Percentiles rank a stretch among this genome's conserved stretches.
These are phyloP conservation scores for Decapterus maruadsi DNA, from an alignment of 2,797 vertebrate species.

Conservation along the genomic window DNA sequence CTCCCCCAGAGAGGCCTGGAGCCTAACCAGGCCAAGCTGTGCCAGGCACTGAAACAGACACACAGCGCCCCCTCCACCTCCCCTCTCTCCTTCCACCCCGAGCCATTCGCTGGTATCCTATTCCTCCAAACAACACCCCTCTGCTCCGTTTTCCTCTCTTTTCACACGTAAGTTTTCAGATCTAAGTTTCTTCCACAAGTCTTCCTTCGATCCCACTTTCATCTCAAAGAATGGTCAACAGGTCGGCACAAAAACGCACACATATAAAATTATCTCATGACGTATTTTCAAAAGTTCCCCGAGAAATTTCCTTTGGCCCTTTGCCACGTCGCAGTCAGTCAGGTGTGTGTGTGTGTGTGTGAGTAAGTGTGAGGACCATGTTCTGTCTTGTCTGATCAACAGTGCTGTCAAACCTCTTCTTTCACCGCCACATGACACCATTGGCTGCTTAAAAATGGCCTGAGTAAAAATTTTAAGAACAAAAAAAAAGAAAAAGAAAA, in stretches of 20 bases:
- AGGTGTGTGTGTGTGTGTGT: constrained; percentile 37
- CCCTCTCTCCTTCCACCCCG: constrained; percentile 22
- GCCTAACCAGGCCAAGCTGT: constrained; percentile 72
- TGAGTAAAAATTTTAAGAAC: constrained; percentile 14
- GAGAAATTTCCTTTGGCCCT: constrained; percentile 55
- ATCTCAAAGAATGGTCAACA: constrained; percentile 41
- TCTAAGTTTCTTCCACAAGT: constrained; percentile 1
- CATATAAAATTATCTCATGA: constrained; percentile 33
- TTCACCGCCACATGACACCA: constrained; percentile 38
- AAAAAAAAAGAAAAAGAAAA: constrained; percentile 31
- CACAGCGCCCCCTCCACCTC: constrained; percentile 39
- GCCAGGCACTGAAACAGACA: constrained; percentile 72
- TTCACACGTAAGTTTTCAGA: constrained; percentile 38
- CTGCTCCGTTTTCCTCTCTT: constrained; percentile 36
- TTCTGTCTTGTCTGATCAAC: constrained; percentile 75
- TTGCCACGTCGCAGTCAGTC: constrained; percentile 51
- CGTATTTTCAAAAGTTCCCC: constrained; percentile 58
- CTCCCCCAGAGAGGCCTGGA: constrained; percentile 77
- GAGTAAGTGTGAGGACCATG: constrained; percentile 51
- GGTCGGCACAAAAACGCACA: constrained; percentile 23
- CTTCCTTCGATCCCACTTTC: not conserved
- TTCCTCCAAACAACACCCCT: constrained; percentile 45
- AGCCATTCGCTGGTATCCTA: constrained; percentile 6
- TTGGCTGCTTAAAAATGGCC: constrained; percentile 33
- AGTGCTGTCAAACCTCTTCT: constrained; percentile 47